Conservation (phyloP, 2,113 vertebrate species). For the Onychostoma macrolepis region DNA sequence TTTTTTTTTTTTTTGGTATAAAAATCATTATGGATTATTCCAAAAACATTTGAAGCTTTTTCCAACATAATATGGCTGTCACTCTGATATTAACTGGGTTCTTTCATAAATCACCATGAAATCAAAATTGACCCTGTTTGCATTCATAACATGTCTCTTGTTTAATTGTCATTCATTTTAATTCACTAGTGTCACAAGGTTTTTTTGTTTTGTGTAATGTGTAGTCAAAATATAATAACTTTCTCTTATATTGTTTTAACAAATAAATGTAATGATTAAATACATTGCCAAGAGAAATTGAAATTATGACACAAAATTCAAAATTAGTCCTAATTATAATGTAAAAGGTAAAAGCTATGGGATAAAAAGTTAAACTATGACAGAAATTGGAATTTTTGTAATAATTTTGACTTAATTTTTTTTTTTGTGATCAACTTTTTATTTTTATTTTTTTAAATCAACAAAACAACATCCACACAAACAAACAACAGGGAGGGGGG, state of each 20-base stretch:
- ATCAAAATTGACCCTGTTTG: background rate
- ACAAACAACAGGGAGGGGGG: too few relatives aligned
- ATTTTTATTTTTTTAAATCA: too few relatives aligned
- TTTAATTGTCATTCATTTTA: background rate
- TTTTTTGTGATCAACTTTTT: too few relatives aligned
- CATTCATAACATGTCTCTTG: background rate
- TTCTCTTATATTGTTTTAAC: background rate
- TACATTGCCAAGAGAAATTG: background rate
- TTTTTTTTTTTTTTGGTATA: background rate
- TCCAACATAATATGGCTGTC: background rate
- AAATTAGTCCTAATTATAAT: too few relatives aligned
- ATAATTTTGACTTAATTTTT: too few relatives aligned
- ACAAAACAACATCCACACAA: too few relatives aligned
- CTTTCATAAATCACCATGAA: background rate
- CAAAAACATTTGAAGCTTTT: background rate
- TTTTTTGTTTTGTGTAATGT: background rate
- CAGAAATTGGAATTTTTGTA: too few relatives aligned
- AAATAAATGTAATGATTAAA: background rate
- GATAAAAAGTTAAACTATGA: background rate
- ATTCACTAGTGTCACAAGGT: background rate
- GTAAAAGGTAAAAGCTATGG: background rate
- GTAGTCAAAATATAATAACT: background rate
- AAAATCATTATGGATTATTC: constrained; percentile 14
- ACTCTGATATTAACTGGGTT: background rate
- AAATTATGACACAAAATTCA: too few relatives aligned